Evolutionary conservation across 2,888 invertebrate genomes (phyloP), one percentile per base, ranked within the genome.

Genomic region (Euspilapteryx auroguttella): DNA sequence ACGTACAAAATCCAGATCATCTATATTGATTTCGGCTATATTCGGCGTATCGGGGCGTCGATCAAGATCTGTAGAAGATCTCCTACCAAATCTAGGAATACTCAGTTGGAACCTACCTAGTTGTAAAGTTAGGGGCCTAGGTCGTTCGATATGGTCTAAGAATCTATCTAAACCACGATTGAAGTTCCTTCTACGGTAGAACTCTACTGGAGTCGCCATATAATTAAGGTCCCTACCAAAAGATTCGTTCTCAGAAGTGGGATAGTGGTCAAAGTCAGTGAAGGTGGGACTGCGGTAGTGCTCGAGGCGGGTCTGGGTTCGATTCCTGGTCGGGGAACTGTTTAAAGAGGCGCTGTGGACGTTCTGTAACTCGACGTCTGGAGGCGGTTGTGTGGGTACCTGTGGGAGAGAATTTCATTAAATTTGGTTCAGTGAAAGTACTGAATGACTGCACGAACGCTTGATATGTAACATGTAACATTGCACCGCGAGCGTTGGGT

Each of bases 1-100:
- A 1, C 68, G 32, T 0, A 65, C 58, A 13, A 69, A 56, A 25
- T 66, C 66, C 0, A 69, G 21, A 4, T 65, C 64, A 12, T 61
- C 55, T 0, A 65, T 55, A 27, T 58, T 55, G 0, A 64, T 47
- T 24, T 68, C 71, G 0, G 63, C 58, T 0, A 71, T 65, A 28
- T 63, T 57, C 0, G 75, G 75, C 0, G 73, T 73, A 37, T 64
- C 73, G 0, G 75, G 71, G 0, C 73, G 34, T 0, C 55, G 32
- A 4, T 44, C 43, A 4, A 37, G 9, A 14, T 24, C 32, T 13
- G 4, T 10, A 13, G 39, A 28, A 14, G 36, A 4, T 7, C 40
- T 29, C 0, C 68, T 36, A 0, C 58, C 53, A 27, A 66, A 51
- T 3, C 64, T 36, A 0, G 69, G 66, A 8, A 71, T 47, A 2